A percentile compares a stretch with the other conserved stretches of the same genome.
Evolutionary conservation across 2,113 vertebrate genomes (phyloP).

Genomic region (Dromaius novaehollandiae): DNA sequence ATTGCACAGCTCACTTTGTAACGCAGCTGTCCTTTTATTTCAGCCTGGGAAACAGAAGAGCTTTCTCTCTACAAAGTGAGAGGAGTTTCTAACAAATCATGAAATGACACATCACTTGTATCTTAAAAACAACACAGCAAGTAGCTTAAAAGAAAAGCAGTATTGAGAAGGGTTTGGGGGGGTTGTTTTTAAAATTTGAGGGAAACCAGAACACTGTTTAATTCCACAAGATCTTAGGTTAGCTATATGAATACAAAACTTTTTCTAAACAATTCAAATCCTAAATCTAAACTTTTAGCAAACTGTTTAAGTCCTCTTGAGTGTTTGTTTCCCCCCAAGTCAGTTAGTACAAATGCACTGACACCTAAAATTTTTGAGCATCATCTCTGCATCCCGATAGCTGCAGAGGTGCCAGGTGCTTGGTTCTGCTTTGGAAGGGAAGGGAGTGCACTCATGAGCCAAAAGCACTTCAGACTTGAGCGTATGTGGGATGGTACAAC

Average conservation of each 20-base stretch:
- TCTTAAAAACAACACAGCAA: neutral
- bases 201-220: neutral
- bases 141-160: neutral
- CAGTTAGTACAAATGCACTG: too few relatives aligned
- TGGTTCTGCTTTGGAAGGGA: neutral
- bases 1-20: neutral
- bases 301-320: neutral
- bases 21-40: neutral
- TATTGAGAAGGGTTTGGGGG: neutral
- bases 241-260: neutral
- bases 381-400: too few relatives aligned
- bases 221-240: neutral
- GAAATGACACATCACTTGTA: neutral
- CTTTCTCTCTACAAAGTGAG: neutral
- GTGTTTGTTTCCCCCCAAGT: neutral
- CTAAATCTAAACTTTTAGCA: neutral
- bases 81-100: neutral
- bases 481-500: neutral
- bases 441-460: neutral
- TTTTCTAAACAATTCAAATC: neutral
- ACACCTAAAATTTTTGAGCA: neutral
- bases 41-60: neutral
- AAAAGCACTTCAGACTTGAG: fast-evolving
- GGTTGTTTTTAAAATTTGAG: neutral
- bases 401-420: neutral